phyloP scores from a whole-genome alignment of 2,797 vertebrate species.

The Melanotaenia nigrans region DNA sequence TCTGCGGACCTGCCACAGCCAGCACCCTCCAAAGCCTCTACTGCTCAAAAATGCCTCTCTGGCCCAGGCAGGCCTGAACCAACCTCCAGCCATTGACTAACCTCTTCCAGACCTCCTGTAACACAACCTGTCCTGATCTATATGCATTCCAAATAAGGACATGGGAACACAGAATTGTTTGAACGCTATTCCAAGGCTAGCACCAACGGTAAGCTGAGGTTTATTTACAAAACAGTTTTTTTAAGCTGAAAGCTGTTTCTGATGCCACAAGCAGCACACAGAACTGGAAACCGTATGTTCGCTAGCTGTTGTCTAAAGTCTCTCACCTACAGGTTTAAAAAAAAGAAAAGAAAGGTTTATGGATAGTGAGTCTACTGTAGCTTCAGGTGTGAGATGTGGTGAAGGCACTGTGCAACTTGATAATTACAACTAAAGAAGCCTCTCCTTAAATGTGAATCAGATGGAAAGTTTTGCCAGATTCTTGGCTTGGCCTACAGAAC shows the following conservation, averaged over 20 bases:
- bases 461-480: slow-evolving; percentile 57
- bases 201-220: slow-evolving; percentile 60
- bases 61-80: slow-evolving; percentile 55
- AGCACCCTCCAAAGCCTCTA: slow-evolving; percentile 56
- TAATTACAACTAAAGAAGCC: slow-evolving; percentile 72
- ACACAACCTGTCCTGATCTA: slow-evolving; percentile 33
- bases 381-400: slow-evolving; percentile 70
- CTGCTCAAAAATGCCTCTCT: slow-evolving; percentile 41
- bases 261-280: slow-evolving; percentile 45
- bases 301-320: slow-evolving; percentile 40
- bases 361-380: slow-evolving; percentile 53
- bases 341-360: slow-evolving; percentile 55
- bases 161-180: slow-evolving; percentile 47
- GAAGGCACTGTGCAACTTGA: slow-evolving; percentile 66
- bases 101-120: slow-evolving; percentile 47
- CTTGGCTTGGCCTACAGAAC: slow-evolving; percentile 33
- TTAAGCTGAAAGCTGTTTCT: slow-evolving; percentile 46
- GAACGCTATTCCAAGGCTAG: slow-evolving; percentile 39
- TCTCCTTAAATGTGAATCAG: slow-evolving; percentile 74
- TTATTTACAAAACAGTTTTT: slow-evolving; percentile 71
- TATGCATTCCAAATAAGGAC: slow-evolving; percentile 54
- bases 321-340: slow-evolving; percentile 3
- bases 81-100: slow-evolving; percentile 54
- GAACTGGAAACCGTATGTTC: slow-evolving; percentile 42
- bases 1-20: slow-evolving; percentile 79